phyloP scores from a whole-genome alignment of 2,888 invertebrate species.

The Pediacus dermestoides region DNA sequence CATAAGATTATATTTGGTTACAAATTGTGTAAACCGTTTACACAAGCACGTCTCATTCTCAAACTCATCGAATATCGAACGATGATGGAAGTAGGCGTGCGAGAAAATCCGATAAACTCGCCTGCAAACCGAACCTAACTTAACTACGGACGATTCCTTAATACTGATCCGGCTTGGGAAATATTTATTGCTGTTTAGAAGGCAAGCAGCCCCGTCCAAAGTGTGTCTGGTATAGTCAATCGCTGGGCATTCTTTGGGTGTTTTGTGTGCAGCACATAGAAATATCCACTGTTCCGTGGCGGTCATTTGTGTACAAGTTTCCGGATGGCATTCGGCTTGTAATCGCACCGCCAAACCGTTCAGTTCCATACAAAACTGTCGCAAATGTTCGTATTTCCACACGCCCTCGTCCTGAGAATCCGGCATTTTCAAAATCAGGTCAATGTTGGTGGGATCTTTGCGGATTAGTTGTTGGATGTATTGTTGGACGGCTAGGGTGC shows the following conservation, averaged over 20 bases:
- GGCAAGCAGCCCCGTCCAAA: conserved; percentile 96
- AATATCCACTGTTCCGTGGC: conserved; percentile 99
- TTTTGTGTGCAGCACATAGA: conserved; percentile 98
- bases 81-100: conserved; percentile 98
- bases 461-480: conserved; percentile 97
- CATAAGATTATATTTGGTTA: conserved; percentile 97
- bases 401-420: conserved; percentile 98
- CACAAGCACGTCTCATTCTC: conserved; percentile 95
- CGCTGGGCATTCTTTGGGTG: conserved; percentile 99
- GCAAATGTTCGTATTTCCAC: conserved; percentile 99
- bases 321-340: conserved; percentile 94
- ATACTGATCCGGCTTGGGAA: conserved; percentile 99
- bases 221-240: conserved; percentile 99
- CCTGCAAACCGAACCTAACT: conserved; percentile 96
- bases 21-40: conserved; percentile 94
- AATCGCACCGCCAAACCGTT: conserved; percentile 97
- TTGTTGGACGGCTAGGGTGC: conserved; percentile 96
- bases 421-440: conserved; percentile 91
- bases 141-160: conserved; percentile 97
- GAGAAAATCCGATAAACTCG: conserved; percentile 99
- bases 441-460: conserved; percentile 88
- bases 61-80: conserved; percentile 94
- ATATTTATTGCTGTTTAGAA: conserved; percentile 99
- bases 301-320: conserved; percentile 98
- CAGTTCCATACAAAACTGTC: conserved; percentile 99